Evolutionary conservation across 2,113 vertebrate genomes (phyloP), one percentile per base, ranked within the genome.

Genomic region (Meleagris gallopavo): DNA sequence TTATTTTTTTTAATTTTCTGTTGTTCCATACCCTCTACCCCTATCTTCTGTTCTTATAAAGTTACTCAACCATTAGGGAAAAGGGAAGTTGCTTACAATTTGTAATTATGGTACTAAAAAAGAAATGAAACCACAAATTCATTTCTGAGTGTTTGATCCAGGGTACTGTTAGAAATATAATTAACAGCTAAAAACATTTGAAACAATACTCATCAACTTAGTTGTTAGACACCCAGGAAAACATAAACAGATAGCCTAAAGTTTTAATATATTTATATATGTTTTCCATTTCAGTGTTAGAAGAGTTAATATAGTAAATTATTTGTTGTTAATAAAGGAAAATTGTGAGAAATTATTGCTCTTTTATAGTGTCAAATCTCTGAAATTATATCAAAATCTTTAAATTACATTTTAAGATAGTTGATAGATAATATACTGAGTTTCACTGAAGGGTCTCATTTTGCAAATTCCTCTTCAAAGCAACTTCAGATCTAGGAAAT

Each of bases 111-210:
- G 88, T 94, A 79, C 93, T 93, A 88, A 97, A 97, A 97, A 93
- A 86, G 30, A 96, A 95, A 94, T 95, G 92, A 95, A 95, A 97
- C 91, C 86, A 89, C 71, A 95, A 97, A 96, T 97, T 98, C 89
- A 80, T 78, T 91, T 71, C 92, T 91, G 88, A 89, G 67, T 89
- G 91, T 98, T 98, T 98, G 95, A 98, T 98, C 93, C 52, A 82
- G 83, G 95, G 96, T 91, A 97, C 92, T 97, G 95, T 94, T 95
- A 97, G 96, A 97, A 98, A 97, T 38, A 29, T 97, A 97, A 97
- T 97, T 98, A 97, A 96, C 94, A 94, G 36, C 71, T 74, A 79
- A 73, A 96, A 97, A 88, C 73, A 95, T 94, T 71, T 96, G 90
- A 96, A 95, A 97, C 79, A 94, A 82, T 71, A 69, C 38, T 96